Percentiles rank a stretch among this genome's conserved stretches.
These are phyloP conservation scores for Etheostoma perlongum DNA, from an alignment of 2,797 vertebrate species.

Conservation along the genomic window DNA sequence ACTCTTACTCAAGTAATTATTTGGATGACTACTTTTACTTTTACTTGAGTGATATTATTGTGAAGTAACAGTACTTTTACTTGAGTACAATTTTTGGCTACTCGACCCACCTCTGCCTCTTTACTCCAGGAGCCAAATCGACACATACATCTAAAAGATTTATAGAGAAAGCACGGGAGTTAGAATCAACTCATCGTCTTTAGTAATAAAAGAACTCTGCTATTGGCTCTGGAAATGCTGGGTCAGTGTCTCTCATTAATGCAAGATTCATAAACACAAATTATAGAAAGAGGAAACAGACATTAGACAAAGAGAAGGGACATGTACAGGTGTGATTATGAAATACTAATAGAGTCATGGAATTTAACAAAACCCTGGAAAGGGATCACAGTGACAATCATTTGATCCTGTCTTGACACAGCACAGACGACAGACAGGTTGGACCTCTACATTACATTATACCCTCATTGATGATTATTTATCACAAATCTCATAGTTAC, in stretches of 20 bases:
- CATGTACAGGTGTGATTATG: background rate
- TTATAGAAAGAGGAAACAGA: background rate
- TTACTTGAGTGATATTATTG: too few relatives aligned
- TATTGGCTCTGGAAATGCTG: background rate
- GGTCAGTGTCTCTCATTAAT: background rate
- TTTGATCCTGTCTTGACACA: too few relatives aligned
- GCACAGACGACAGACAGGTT: too few relatives aligned
- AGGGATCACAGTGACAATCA: too few relatives aligned
- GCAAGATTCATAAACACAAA: background rate
- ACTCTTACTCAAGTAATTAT: too few relatives aligned
- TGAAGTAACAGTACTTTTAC: too few relatives aligned
- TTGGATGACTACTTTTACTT: too few relatives aligned
- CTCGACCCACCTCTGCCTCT: background rate
- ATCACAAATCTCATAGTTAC: too few relatives aligned
- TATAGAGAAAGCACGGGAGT: background rate
- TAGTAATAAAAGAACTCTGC: background rate
- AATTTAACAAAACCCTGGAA: too few relatives aligned
- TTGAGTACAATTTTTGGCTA: too few relatives aligned
- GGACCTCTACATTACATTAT: too few relatives aligned
- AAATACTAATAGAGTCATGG: background rate
- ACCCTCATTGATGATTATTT: too few relatives aligned
- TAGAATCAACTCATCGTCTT: background rate
- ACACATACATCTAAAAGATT: slow-evolving; percentile 11
- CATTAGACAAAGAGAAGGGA: background rate
- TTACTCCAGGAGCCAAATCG: slow-evolving; percentile 8